Evolutionary conservation across 2,888 invertebrate species (phyloP), one percentile per base, ranked within the genome.

Genomic region (Lasioglossum lativentre): DNA sequence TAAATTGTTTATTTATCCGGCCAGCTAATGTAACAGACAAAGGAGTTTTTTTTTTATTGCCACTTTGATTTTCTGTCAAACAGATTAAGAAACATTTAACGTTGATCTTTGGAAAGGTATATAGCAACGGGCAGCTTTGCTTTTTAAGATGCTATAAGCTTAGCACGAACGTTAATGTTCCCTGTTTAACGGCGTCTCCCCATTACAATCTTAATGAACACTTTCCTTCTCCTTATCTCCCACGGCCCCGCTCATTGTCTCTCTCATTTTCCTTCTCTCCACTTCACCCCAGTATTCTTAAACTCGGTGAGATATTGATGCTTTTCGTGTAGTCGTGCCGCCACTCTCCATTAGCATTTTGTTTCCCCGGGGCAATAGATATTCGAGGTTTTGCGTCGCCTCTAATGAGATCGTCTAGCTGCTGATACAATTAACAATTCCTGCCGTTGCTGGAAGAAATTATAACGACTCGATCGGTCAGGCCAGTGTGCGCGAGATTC

Each of bases 141-240:
- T 88, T 89, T 87, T 90, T 88, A 89, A 89, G 86, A 71, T 75
- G 78, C 88, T 81, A 81, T 86, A 86, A 89, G 91, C 87, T 90
- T 87, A 91, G 78, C 91, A 70, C 74, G 87, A 85, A 90, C 87
- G 83, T 92, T 93, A 92, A 93, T 93, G 90, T 83, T 83, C 83
- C 83, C 91, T 92, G 89, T 92, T 92, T 92, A 93, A 92, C 91
- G 73, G 73, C 73, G 92, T 91, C 90, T 89, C 91, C 90, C 90
- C 90, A 91, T 92, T 90, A 92, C 89, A 90, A 89, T 90, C 90
- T 93, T 92, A 92, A 93, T 91, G 93, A 92, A 92, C 89, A 91
- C 90, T 91, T 86, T 83, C 78, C 84, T 85, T 82, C 79, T 86
- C 85, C 83, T 82, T 86, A 83, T 85, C 82, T 83, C 30, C 45